These are phyloP conservation scores for Pseudolaguvia tuberculata DNA, from an alignment of 2,113 vertebrate species.

Conservation along the genomic window DNA sequence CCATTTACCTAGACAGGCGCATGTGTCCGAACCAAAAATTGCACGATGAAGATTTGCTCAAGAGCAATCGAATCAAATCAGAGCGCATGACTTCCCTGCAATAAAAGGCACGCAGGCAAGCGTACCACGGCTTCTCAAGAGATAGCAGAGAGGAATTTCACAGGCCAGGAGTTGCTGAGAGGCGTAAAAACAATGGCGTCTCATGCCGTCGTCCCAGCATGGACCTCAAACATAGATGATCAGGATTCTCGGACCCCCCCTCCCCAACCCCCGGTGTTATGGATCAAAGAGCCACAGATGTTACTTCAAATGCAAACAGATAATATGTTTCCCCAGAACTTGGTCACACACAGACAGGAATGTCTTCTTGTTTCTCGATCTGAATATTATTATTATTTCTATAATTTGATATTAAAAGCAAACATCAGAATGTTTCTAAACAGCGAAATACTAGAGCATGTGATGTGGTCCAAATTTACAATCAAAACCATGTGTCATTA, in stretches of 20 bases:
- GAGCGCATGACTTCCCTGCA: constrained; percentile 58
- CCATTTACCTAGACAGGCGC: constrained; percentile 40
- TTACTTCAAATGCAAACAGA: constrained; percentile 32
- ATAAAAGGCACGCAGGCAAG: constrained; percentile 38
- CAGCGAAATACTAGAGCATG: background rate
- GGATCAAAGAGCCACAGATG: constrained; percentile 38
- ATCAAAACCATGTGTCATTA: constrained; percentile 33
- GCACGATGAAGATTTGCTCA: constrained; percentile 53
- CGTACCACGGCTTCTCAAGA: constrained; percentile 36
- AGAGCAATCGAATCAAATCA: constrained; percentile 54
- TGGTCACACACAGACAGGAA: constrained; percentile 17
- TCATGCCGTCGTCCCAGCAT: constrained; percentile 34
- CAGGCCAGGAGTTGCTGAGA: constrained; percentile 28
- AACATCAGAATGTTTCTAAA: constrained; percentile 12
- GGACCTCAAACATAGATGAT: constrained; percentile 28
- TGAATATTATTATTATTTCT: constrained; percentile 16
- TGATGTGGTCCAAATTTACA: constrained; percentile 7
- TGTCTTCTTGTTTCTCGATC: constrained; percentile 9
- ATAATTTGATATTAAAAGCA: constrained; percentile 20
- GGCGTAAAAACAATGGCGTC: constrained; percentile 34
- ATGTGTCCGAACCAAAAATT: constrained; percentile 41
- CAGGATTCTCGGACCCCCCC: constrained; percentile 13
- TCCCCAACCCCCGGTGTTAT: constrained; percentile 27
- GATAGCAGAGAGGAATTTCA: constrained; percentile 40
- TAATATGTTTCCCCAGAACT: constrained; percentile 31